phyloP scores from a whole-genome alignment of 2,888 invertebrate species.

The Coleophora deauratella region DNA sequence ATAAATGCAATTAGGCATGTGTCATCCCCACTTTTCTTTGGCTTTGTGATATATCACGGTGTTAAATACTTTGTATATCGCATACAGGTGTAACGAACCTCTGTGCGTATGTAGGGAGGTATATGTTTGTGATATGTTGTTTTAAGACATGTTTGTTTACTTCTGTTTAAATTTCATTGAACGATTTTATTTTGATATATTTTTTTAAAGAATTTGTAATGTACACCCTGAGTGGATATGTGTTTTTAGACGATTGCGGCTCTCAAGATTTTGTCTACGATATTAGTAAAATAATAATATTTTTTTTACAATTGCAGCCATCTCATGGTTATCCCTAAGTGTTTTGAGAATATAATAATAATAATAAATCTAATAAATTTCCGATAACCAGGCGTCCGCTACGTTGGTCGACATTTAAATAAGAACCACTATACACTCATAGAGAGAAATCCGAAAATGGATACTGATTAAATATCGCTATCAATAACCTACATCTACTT shows the following conservation, averaged over 20 bases:
- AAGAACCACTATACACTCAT: slow-evolving; percentile 73
- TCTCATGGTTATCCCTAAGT: slow-evolving; percentile 70
- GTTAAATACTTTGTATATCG: slow-evolving; percentile 48
- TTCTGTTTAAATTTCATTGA: slow-evolving; percentile 24
- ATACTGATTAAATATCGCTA: slow-evolving; percentile 72
- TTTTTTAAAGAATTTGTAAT: slow-evolving; percentile 17
- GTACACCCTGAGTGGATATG: slow-evolving; percentile 64
- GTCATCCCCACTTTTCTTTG: slow-evolving; percentile 60
- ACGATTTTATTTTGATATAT: slow-evolving; percentile 28
- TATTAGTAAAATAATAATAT: slow-evolving; percentile 59
- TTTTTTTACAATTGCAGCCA: slow-evolving; percentile 69
- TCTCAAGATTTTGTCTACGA: slow-evolving; percentile 61
- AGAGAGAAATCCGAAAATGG: slow-evolving; percentile 73
- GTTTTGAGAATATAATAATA: slow-evolving; percentile 54
- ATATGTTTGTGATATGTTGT: slow-evolving; percentile 62
- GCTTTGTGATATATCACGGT: slow-evolving; percentile 70
- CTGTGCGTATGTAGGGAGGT: slow-evolving; percentile 15
- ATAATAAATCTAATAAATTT: slow-evolving; percentile 71
- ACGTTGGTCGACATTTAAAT: slow-evolving; percentile 73
- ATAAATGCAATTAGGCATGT: slow-evolving; percentile 49
- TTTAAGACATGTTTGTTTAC: slow-evolving; percentile 18
- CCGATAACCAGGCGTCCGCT: slow-evolving; percentile 70
- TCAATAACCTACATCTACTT: slow-evolving; percentile 66
- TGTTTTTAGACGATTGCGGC: slow-evolving; percentile 46
- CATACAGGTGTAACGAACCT: slow-evolving; percentile 23